phyloP scores from a whole-genome alignment of 2,797 vertebrate species.

The Pteronotus mesoamericanus region DNA sequence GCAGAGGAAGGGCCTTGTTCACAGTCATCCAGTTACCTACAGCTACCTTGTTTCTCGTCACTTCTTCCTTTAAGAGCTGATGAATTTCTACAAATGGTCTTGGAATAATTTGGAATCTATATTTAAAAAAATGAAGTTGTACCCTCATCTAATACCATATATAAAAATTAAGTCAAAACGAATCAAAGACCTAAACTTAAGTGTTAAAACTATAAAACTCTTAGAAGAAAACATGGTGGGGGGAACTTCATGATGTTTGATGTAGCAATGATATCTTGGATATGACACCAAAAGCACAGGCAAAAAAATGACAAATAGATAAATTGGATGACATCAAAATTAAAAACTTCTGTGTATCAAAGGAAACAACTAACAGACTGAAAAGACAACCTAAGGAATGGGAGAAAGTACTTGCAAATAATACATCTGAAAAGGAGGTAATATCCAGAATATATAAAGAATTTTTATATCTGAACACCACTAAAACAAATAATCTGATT shows the following conservation, averaged over 20 bases:
- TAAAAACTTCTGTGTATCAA: background rate
- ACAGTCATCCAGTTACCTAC: background rate
- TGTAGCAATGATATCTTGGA: background rate
- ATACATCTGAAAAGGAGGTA: background rate
- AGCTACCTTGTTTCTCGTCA: background rate
- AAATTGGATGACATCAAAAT: background rate
- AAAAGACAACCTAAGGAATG: background rate
- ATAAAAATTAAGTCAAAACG: background rate
- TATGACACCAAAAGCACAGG: background rate
- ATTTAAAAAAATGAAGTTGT: background rate
- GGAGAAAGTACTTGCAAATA: background rate
- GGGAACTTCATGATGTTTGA: background rate
- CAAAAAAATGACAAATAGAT: background rate
- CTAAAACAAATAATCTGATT: background rate
- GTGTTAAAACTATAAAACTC: background rate
- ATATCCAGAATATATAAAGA: background rate
- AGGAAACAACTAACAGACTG: background rate
- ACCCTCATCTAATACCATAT: background rate
- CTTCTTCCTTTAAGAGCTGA: conserved; percentile 12
- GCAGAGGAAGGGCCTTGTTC: background rate
- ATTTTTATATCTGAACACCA: background rate
- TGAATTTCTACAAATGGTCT: background rate
- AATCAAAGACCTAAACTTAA: background rate
- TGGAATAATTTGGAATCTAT: background rate
- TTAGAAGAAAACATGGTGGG: background rate